Evolutionary conservation across 2,888 invertebrate genomes (phyloP).

Genomic region (Phragmatobia fuliginosa): DNA sequence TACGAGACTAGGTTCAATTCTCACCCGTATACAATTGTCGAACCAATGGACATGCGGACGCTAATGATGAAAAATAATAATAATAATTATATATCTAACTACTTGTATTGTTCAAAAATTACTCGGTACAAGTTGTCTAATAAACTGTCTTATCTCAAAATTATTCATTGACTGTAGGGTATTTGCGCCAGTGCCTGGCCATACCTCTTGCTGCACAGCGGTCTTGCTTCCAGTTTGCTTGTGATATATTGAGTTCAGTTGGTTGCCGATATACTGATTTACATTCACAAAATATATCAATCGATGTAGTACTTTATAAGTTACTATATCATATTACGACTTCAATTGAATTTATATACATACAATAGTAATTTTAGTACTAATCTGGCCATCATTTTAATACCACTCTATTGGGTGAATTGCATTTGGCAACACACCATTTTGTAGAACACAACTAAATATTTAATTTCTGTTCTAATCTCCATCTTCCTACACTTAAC

Average conservation of each 20-base stretch:
- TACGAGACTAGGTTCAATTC: constrained; percentile 47
- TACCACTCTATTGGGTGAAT: not conserved
- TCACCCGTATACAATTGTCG: constrained; percentile 78
- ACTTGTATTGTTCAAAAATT: not conserved
- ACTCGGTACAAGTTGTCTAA: too few relatives aligned
- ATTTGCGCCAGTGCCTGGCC: not conserved
- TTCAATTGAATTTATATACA: too few relatives aligned
- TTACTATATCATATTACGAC: not conserved
- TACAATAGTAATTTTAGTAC: too few relatives aligned
- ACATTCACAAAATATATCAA: constrained; percentile 4
- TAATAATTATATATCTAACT: too few relatives aligned
- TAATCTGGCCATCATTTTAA: not conserved
- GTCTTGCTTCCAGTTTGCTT: constrained; percentile 12
- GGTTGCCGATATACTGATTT: constrained; percentile 12
- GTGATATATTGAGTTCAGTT: constrained; percentile 11
- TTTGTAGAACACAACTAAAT: not conserved
- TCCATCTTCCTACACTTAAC: not conserved
- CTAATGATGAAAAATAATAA: constrained; percentile 48
- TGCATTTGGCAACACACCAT: not conserved
- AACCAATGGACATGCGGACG: constrained; percentile 76
- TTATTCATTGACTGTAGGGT: not conserved
- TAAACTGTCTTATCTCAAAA: constrained; percentile 6
- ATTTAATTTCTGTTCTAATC: not conserved
- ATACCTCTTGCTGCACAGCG: constrained; percentile 14
- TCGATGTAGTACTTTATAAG: not conserved